Evolutionary conservation across 2,113 vertebrate species (phyloP).

Genomic region (Larimichthys crocea): DNA sequence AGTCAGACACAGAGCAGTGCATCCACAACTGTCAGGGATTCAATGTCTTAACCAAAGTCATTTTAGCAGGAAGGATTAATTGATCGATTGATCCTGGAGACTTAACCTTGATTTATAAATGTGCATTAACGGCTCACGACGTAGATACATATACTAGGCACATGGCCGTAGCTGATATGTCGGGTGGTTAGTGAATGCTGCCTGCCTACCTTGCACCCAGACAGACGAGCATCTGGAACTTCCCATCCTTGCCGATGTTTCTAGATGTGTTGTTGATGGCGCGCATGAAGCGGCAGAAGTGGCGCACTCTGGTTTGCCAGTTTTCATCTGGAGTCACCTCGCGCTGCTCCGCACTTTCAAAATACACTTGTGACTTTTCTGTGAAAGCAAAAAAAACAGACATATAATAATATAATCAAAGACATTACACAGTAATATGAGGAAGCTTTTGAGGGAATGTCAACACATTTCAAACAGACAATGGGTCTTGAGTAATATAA

Average conservation of each 20-base stretch:
- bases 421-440: too few relatives aligned
- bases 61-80: background rate
- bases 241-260: slow-evolving; percentile 98
- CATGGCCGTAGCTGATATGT: background rate
- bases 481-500: background rate
- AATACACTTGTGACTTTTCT: slow-evolving; percentile 98
- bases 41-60: background rate
- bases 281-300: slow-evolving; percentile 95
- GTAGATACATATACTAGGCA: background rate
- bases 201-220: slow-evolving; percentile 93
- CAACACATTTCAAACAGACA: background rate
- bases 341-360: slow-evolving; percentile 92
- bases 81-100: background rate
- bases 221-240: slow-evolving; percentile 99
- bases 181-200: background rate
- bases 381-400: slow-evolving; percentile 46
- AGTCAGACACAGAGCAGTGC: background rate
- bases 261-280: slow-evolving; percentile 95
- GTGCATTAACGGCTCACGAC: background rate
- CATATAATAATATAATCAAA: background rate
- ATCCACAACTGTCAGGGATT: background rate
- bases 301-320: slow-evolving; percentile 92
- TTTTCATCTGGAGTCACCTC: slow-evolving; percentile 92
- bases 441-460: background rate
- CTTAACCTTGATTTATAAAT: background rate